Base-by-base conservation (phyloP, 2,797 vertebrate genomes). In the Enteromius fasciolatus region DNA sequence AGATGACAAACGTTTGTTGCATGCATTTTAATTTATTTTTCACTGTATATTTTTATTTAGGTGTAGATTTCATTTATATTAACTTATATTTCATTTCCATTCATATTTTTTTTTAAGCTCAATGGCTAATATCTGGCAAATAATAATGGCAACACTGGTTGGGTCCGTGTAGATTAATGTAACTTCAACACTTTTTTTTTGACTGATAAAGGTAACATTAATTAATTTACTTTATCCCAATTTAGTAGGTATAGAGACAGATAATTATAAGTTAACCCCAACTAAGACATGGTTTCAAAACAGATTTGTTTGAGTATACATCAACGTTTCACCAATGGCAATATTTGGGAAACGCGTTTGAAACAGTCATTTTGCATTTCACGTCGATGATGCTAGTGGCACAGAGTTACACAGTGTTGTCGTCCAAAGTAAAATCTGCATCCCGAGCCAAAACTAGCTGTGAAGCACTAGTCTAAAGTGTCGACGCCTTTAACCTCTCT, bases 401-500 rank as follows among this genome's bases (percentile, higher is more conserved):
- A 44, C 14, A 46, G 39, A 69, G 28, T 33, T 3, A 33, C 31
- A 46, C 59, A 77, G 6, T 15, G 33, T 20, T 77, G 75, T 14
- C n/a, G 3, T 8, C 31, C 25, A 28, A 50, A 20, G 39, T 46
- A 25, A 64, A 77, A 77, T 23, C 20, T 15, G 48, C 70, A 33
- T 33, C 76, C 44, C 5, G 7, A 80, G 33, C 4, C 18, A 73
- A 72, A 63, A 61, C 23, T 31, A 81, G 59, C 33, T 41, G 31
- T 1, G 17, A 20, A 69, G 11, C 25, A 2, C 31, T 14, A 12
- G 17, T 12, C 52, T 66, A 41, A 50, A 89, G 91, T 90, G 88
- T 90, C 91, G 92, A 86, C 77, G 87, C 89, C 90, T 84, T 89
- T 94, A 92, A 94, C 93, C 93, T 91, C 88, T 88, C 77, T 84